Percentiles rank a stretch among this genome's conserved stretches.
Conservation (phyloP, 2,113 vertebrate genomes). For the Seriola quinqueradiata region DNA sequence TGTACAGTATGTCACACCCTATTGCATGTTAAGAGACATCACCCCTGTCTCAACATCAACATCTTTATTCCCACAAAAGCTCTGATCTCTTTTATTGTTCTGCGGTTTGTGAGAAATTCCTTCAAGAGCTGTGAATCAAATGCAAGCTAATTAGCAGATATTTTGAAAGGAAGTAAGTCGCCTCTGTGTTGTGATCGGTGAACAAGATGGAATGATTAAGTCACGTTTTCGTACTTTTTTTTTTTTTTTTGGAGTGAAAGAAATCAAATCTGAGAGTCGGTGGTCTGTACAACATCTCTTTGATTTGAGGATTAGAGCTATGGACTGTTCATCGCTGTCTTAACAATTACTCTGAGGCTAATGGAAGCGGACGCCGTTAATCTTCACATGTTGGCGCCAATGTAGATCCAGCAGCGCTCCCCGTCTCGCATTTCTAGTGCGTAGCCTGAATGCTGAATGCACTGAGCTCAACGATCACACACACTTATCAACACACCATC, state of each 20-base stretch:
- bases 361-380: slow-evolving; percentile 70
- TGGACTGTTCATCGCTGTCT: slow-evolving; percentile 66
- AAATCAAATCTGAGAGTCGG: slow-evolving; percentile 63
- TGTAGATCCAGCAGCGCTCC: slow-evolving; percentile 50
- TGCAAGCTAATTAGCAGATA: slow-evolving; percentile 30
- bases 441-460: slow-evolving; percentile 32
- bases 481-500: slow-evolving; percentile 35
- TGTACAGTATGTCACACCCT: not conserved
- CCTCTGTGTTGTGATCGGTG: slow-evolving; percentile 31
- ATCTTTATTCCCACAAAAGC: not conserved
- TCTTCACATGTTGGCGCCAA: slow-evolving; percentile 67
- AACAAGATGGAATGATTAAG: slow-evolving; percentile 39
- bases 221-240: slow-evolving; percentile 16
- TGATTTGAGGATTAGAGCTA: slow-evolving; percentile 74
- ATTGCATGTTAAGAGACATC: not conserved
- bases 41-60: not conserved
- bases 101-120: not conserved
- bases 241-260: slow-evolving; percentile 21
- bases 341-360: slow-evolving; percentile 74
- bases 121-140: slow-evolving; percentile 18
- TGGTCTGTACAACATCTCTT: slow-evolving; percentile 60
- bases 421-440: slow-evolving; percentile 38
- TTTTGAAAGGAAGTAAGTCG: slow-evolving; percentile 4
- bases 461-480: slow-evolving; percentile 24
- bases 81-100: not conserved